Evolutionary conservation across 2,888 invertebrate species (phyloP).

Genomic region (Zeuzera pyrina): DNA sequence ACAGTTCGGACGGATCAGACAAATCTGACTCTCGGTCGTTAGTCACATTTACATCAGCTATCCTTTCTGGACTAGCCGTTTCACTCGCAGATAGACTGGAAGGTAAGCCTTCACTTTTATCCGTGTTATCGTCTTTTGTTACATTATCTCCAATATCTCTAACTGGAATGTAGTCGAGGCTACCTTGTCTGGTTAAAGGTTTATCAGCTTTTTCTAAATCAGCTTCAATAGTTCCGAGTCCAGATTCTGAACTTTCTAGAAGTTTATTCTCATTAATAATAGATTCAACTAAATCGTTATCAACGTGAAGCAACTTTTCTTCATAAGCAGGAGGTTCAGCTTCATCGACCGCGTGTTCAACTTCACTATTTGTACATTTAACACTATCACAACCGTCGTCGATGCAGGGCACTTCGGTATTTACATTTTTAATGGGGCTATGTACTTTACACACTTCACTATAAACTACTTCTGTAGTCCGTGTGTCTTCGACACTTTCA

Average conservation of each 20-base stretch:
- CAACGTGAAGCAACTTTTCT: slow-evolving; percentile 25
- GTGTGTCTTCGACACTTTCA: slow-evolving; percentile 27
- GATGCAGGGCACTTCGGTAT: slow-evolving; percentile 30
- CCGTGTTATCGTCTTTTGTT: slow-evolving; percentile 56
- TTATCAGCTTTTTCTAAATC: slow-evolving; percentile 46
- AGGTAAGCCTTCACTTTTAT: slow-evolving; percentile 63
- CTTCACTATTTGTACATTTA: slow-evolving; percentile 33
- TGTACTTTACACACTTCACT: slow-evolving; percentile 78
- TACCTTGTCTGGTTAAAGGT: slow-evolving; percentile 52
- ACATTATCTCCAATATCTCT: slow-evolving; percentile 59
- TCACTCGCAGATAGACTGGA: slow-evolving; percentile 64
- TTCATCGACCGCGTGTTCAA: slow-evolving; percentile 46
- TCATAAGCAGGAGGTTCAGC: slow-evolving; percentile 22
- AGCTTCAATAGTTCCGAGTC: slow-evolving; percentile 38
- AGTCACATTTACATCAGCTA: slow-evolving; percentile 45
- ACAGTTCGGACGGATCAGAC: slow-evolving; percentile 79
- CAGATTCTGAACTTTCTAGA: slow-evolving; percentile 53
- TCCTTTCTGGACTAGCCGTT: slow-evolving; percentile 60
- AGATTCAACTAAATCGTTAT: slow-evolving; percentile 40
- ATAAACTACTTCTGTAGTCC: slow-evolving; percentile 62
- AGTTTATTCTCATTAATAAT: slow-evolving; percentile 45
- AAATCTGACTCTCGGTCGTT: slow-evolving; percentile 75
- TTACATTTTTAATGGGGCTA: slow-evolving; percentile 54
- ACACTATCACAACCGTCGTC: slow-evolving; percentile 52
- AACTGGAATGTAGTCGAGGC: slow-evolving; percentile 65